Conservation (phyloP, 2,797 vertebrate genomes). For the Geotrypetes seraphini region DNA sequence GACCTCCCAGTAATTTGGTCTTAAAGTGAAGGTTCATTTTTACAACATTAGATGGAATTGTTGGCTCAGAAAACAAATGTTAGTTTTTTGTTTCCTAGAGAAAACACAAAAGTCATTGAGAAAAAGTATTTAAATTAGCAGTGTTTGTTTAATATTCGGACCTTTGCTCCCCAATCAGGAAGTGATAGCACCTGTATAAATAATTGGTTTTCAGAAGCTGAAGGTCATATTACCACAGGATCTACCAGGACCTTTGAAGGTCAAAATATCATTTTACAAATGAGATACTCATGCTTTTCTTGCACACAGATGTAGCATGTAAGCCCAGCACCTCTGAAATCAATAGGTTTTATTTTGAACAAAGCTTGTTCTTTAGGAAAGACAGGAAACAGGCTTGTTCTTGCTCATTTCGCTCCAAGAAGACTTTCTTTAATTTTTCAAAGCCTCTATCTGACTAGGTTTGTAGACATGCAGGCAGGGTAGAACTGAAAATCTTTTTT, state of each 20-base stretch:
- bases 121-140: slow-evolving; percentile 33
- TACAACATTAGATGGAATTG: not conserved
- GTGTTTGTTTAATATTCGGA: slow-evolving; percentile 27
- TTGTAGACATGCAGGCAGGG: too few relatives aligned
- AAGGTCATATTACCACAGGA: slow-evolving; percentile 23
- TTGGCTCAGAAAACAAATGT: not conserved
- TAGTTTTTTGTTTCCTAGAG: slow-evolving; percentile 4
- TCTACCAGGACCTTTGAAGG: slow-evolving; percentile 24
- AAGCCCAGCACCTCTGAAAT: too few relatives aligned
- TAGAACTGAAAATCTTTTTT: too few relatives aligned
- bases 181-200: slow-evolving; percentile 39
- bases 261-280: slow-evolving; percentile 37
- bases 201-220: slow-evolving; percentile 30
- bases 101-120: slow-evolving; percentile 1
- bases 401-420: too few relatives aligned
- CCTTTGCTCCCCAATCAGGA: slow-evolving; percentile 34
- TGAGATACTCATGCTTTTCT: slow-evolving; percentile 26
- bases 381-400: too few relatives aligned
- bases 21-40: not conserved
- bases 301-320: too few relatives aligned
- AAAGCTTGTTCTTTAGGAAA: too few relatives aligned
- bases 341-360: too few relatives aligned
- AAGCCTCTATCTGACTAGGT: too few relatives aligned
- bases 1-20: not conserved
- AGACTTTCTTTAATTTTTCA: too few relatives aligned